phyloP scores from a whole-genome alignment of 2,113 vertebrate genomes.

The Chlorocebus sabaeus region DNA sequence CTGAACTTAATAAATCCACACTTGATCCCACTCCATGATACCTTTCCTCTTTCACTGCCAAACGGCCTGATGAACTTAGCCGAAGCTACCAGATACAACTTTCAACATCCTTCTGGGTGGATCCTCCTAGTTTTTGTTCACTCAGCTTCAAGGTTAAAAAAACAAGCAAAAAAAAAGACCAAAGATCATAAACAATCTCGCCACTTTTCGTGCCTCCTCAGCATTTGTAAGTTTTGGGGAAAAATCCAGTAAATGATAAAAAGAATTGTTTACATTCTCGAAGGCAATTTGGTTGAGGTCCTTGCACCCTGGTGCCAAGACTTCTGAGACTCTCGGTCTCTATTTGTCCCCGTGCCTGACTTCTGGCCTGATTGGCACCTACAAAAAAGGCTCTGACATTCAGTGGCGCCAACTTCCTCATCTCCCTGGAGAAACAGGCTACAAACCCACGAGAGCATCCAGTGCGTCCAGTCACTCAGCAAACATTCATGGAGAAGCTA shows the following conservation, averaged over 20 bases:
- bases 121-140: conserved; percentile 69
- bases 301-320: background rate
- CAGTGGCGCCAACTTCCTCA: background rate
- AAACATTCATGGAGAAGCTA: background rate
- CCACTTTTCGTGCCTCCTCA: background rate
- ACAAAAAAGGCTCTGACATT: background rate
- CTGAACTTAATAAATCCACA: background rate
- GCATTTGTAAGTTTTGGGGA: conserved; percentile 4
- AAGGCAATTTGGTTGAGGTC: background rate
- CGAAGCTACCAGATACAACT: background rate
- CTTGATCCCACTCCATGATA: background rate
- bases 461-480: background rate
- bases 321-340: background rate
- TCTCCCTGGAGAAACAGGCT: background rate
- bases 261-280: background rate
- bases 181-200: conserved; percentile 37
- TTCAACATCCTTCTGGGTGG: background rate
- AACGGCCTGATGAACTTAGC: background rate
- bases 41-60: background rate
- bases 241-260: background rate
- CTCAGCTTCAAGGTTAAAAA: background rate
- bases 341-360: background rate
- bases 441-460: background rate
- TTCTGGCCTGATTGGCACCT: background rate
- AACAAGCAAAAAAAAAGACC: background rate